Conservation (phyloP, 2,797 vertebrate genomes). For the Smutsia gigantea region DNA sequence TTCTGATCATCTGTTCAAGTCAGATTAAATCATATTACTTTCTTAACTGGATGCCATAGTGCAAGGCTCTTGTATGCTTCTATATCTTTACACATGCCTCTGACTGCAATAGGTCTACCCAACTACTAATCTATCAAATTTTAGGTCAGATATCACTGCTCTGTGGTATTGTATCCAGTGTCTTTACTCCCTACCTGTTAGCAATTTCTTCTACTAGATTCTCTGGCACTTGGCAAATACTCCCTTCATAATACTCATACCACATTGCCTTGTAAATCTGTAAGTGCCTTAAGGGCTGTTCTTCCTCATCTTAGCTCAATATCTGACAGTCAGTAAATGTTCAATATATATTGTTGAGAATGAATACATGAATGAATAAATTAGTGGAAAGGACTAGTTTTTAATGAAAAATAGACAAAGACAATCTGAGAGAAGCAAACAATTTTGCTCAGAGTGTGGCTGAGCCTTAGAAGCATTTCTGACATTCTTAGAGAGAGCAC, state of each 20-base stretch:
- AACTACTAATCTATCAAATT: not conserved
- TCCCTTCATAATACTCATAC: not conserved
- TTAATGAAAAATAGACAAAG: constrained; percentile 19
- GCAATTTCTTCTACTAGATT: constrained; percentile 35
- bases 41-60: not conserved
- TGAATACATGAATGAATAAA: constrained; percentile 48
- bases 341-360: constrained; percentile 2
- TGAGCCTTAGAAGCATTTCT: not conserved
- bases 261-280: constrained; percentile 16
- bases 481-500: not conserved
- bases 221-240: constrained; percentile 21
- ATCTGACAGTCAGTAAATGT: constrained; percentile 23
- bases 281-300: constrained; percentile 18
- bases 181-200: not conserved
- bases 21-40: constrained; percentile 52
- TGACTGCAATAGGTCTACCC: not conserved
- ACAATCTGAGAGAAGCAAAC: not conserved
- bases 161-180: not conserved
- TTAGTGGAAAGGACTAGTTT: not conserved
- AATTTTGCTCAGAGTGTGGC: not conserved
- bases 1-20: constrained; percentile 29
- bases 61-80: not conserved
- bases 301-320: constrained; percentile 14
- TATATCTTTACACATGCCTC: not conserved
- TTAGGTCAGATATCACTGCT: constrained; percentile 5